A percentile compares a stretch with the other conserved stretches of the same genome.
These are phyloP conservation scores for Spizella passerina DNA, from an alignment of 2,797 vertebrate species.

Conservation along the genomic window DNA sequence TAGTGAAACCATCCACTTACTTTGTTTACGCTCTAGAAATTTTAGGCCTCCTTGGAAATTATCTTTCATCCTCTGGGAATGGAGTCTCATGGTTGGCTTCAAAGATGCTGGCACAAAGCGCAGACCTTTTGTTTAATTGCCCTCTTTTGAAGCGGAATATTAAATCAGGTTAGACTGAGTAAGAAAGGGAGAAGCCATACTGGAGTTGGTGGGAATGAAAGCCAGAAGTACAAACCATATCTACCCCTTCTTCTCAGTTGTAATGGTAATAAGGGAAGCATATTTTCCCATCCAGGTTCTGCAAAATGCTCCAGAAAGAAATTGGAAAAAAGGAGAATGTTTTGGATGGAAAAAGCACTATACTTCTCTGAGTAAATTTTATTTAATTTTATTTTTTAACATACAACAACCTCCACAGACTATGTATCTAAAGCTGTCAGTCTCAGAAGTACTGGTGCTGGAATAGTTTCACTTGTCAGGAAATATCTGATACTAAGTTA, in stretches of 20 bases:
- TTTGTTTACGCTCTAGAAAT: neutral
- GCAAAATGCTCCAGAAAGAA: neutral
- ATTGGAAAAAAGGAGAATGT: accelerated
- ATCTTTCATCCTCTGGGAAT: slow-evolving; percentile 58
- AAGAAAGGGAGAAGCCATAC: neutral
- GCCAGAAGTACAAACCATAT: neutral
- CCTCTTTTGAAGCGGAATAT: slow-evolving; percentile 35
- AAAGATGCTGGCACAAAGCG: slow-evolving; percentile 21
- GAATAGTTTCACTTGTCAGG: neutral
- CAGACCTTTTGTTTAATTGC: slow-evolving; percentile 33
- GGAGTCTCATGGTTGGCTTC: slow-evolving; percentile 21
- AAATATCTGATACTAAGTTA: neutral
- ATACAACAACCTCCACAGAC: neutral
- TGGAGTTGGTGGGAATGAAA: neutral
- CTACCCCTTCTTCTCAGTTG: neutral
- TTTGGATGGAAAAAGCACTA: neutral
- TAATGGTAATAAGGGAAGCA: neutral
- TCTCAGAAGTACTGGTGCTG: neutral
- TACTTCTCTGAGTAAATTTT: neutral
- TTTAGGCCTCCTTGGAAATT: neutral
- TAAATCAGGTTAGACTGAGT: slow-evolving; percentile 30
- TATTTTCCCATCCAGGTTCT: neutral
- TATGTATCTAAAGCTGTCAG: neutral
- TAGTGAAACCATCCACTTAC: slow-evolving; percentile 6
- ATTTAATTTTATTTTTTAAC: neutral